Base-by-base conservation (phyloP, 2,113 vertebrate genomes). In the Centropristis striata region DNA sequence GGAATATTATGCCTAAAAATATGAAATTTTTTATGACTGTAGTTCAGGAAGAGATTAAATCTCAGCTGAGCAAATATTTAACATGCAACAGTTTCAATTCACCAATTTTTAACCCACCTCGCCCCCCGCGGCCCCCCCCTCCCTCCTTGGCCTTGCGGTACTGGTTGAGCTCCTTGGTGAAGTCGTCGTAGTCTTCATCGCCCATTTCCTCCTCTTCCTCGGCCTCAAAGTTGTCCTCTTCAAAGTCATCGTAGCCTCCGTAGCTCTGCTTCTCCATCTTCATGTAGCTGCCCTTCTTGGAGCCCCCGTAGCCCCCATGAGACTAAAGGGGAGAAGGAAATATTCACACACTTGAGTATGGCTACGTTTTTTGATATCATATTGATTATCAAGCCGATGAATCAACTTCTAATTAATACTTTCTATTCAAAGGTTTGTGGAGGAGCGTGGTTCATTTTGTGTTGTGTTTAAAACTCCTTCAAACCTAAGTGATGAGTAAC, bases 81-180 rank as follows among this genome's bases (percentile, higher is more conserved):
- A 14, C 51, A 46, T 4, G 42, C 46, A 65, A 44, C 7, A 57
- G 12, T 44, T 42, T 55, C 18, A 49, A 4, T 51, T 42, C 32
- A 57, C 20, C 11, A 25, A 13, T 13, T 76, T n/a, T 42, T 41
- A 49, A 49, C 12, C 36, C 36, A 92, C 94, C 94, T 92, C 94
- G 81, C 1, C 91, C 90, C 0, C 92, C 83, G 0, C 93, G 92
- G 18, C 91, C 71, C 0, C 89, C 84, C 4, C 94, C 93, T 44
- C 96, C 97, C 78, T 98, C 98, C 91, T 98, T 99, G 27, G 96
- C 95, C 7, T 97, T 95, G 60, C 97, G 95, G 78, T 99, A 99
- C 78, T 98, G 96, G 84, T 97, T 97, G 15, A 99, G 94, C 89
- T 99, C 97, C 81, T 98, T 98, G 14, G 96, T 60, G 42, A 98